A percentile compares a stretch with the other conserved stretches of the same genome.
Evolutionary conservation across 2,888 invertebrate species (phyloP).

Genomic region (Aleiodes leptofemur): DNA sequence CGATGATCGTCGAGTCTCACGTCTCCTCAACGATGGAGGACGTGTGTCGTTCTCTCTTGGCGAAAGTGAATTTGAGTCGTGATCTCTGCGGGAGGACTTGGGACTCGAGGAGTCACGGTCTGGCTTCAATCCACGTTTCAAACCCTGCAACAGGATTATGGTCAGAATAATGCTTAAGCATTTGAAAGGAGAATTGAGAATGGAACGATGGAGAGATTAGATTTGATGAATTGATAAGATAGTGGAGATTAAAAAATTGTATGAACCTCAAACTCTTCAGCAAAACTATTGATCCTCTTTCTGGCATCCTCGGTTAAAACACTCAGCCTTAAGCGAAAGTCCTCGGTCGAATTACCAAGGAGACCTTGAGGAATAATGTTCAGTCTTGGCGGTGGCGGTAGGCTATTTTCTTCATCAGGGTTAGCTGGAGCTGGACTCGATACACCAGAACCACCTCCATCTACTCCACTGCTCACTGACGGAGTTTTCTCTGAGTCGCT

Average conservation of each 20-base stretch:
- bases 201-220: background rate
- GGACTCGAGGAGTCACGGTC: conserved; percentile 61
- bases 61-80: conserved; percentile 54
- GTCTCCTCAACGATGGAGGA: conserved; percentile 52
- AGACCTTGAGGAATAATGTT: conserved; percentile 45
- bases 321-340: conserved; percentile 67
- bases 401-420: conserved; percentile 69
- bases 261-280: conserved; percentile 70
- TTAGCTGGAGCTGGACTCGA: conserved; percentile 70
- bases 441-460: conserved; percentile 71
- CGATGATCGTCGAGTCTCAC: conserved; percentile 63
- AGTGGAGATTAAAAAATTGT: background rate
- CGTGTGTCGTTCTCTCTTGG: conserved; percentile 55
- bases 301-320: conserved; percentile 70
- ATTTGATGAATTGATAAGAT: background rate
- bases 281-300: conserved; percentile 66
- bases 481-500: conserved; percentile 73
- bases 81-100: conserved; percentile 56
- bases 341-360: conserved; percentile 62
- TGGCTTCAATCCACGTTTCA: conserved; percentile 33
- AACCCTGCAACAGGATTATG: background rate
- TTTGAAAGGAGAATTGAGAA: background rate
- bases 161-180: background rate
- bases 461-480: conserved; percentile 73
- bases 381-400: conserved; percentile 68